phyloP scores from a whole-genome alignment of 2,797 vertebrate genomes.

The Hydrophis major region DNA sequence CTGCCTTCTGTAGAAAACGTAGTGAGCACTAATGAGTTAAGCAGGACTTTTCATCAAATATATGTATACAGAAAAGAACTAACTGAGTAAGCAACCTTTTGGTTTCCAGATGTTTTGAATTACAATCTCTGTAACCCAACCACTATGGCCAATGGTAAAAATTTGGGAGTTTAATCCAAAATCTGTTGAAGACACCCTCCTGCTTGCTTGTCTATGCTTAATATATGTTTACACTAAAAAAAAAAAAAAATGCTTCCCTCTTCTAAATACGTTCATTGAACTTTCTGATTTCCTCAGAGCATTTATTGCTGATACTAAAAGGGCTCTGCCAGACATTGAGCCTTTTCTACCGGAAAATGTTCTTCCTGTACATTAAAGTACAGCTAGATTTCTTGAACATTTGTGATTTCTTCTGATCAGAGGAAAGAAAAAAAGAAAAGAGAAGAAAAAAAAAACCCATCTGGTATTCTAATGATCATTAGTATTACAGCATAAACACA shows the following conservation, averaged over 20 bases:
- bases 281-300: constrained; percentile 10
- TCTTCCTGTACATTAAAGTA: constrained; percentile 15
- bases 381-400: constrained; percentile 13
- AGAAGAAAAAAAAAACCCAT: background rate
- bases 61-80: background rate
- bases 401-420: constrained; percentile 8
- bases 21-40: background rate
- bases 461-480: constrained; percentile 14
- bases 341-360: constrained; percentile 16
- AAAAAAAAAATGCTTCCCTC: background rate
- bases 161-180: background rate
- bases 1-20: background rate
- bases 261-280: background rate
- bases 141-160: background rate
- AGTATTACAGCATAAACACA: constrained; percentile 17
- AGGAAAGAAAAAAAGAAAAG: background rate
- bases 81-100: background rate
- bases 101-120: background rate
- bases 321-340: background rate
- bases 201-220: background rate
- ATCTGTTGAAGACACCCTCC: background rate
- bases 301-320: constrained; percentile 2
- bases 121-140: background rate
- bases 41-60: background rate
- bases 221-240: background rate